These are phyloP conservation scores for Lordiphosa stackelbergi DNA, from an alignment of 1,140 invertebrate species.

Conservation along the genomic window DNA sequence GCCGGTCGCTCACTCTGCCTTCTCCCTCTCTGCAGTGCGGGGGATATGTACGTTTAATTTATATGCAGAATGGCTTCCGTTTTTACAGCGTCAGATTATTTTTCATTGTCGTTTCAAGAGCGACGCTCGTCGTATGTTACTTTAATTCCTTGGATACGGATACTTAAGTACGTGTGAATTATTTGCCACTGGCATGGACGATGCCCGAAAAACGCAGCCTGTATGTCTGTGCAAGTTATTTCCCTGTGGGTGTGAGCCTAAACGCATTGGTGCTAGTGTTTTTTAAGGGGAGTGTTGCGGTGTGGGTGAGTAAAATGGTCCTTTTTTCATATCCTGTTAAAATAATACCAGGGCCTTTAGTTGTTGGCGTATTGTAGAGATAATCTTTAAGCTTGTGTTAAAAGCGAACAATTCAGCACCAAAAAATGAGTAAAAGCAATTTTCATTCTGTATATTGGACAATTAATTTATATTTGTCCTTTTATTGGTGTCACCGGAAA, in stretches of 20 bases:
- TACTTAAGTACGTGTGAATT: conserved; percentile 19
- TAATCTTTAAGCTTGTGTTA: conserved; percentile 11
- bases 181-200: conserved; percentile 5
- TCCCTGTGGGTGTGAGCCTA: conserved; percentile 3
- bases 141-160: conserved; percentile 17
- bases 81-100: conserved; percentile 24
- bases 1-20: not conserved
- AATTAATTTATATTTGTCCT: no score
- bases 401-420: conserved; percentile 4
- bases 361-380: conserved; percentile 4
- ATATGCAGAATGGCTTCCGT: conserved; percentile 27
- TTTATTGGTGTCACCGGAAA: no score
- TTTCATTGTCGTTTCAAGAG: conserved; percentile 20
- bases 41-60: conserved; percentile 18
- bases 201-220: conserved; percentile 1
- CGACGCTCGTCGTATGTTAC: conserved; percentile 17
- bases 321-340: conserved; percentile 7
- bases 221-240: not conserved
- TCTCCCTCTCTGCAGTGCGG: conserved; percentile 6
- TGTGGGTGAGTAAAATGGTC: not conserved
- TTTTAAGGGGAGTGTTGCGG: not conserved
- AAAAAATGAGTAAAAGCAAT: no score
- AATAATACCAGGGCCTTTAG: not conserved
- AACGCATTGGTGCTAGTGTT: conserved; percentile 2
- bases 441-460: no score